Percentiles rank a stretch among this genome's conserved stretches.
These are phyloP conservation scores for Gnatocerus cornutus DNA, from an alignment of 2,888 invertebrate species.

Conservation along the genomic window DNA sequence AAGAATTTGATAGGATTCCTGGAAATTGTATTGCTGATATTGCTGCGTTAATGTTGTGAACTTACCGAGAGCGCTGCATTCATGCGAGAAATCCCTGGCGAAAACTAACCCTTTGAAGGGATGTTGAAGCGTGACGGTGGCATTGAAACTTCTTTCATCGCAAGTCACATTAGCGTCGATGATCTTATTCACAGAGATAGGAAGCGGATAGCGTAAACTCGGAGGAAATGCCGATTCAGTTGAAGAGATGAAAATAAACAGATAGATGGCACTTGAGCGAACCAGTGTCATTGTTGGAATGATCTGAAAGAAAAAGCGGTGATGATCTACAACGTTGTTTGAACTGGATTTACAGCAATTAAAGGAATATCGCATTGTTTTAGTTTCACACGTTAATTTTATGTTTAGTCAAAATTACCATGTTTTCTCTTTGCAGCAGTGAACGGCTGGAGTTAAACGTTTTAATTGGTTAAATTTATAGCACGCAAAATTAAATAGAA, in stretches of 20 bases:
- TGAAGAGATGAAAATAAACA: constrained; percentile 18
- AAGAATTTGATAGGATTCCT: constrained; percentile 59
- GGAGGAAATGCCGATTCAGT: constrained; percentile 57
- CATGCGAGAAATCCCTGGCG: constrained; percentile 83
- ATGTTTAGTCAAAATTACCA: constrained; percentile 43
- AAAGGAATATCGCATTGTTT: constrained; percentile 34
- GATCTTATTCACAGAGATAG: constrained; percentile 73
- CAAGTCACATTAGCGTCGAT: constrained; percentile 76
- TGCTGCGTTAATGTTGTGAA: background rate
- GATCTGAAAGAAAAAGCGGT: constrained; percentile 65
- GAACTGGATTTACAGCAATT: constrained; percentile 18
- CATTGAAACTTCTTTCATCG: constrained; percentile 77
- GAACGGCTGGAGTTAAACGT: constrained; percentile 26
- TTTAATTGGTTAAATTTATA: constrained; percentile 27
- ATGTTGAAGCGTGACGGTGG: constrained; percentile 76
- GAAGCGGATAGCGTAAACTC: constrained; percentile 60
- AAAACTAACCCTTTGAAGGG: constrained; percentile 83
- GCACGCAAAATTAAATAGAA: constrained; percentile 25
- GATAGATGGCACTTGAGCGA: constrained; percentile 28
- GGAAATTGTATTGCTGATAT: constrained; percentile 8
- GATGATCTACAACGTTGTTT: constrained; percentile 52
- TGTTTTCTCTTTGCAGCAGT: constrained; percentile 47
- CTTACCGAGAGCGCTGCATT: constrained; percentile 79
- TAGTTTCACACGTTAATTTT: constrained; percentile 37
- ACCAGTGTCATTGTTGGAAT: constrained; percentile 68